A percentile compares a stretch with the other conserved stretches of the same genome.
phyloP scores from a whole-genome alignment of 2,888 invertebrate species.

The Drosophila fulvimacula region DNA sequence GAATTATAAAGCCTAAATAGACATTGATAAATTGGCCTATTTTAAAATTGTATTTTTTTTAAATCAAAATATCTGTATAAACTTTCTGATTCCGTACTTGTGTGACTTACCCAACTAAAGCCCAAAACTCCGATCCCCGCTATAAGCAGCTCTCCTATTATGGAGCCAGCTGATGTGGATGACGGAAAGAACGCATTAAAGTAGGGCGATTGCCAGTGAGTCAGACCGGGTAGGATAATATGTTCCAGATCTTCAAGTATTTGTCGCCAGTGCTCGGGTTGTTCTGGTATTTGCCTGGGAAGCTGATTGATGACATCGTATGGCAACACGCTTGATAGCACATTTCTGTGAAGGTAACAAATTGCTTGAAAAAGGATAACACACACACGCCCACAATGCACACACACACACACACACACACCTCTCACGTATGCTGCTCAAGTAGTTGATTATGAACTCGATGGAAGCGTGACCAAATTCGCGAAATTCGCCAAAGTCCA shows the following conservation, averaged over 20 bases:
- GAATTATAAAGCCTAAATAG: too few species aligned
- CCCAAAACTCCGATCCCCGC: conserved; percentile 78
- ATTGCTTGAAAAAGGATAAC: conserved; percentile 23
- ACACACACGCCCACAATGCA: conserved; percentile 15
- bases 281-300: conserved; percentile 73
- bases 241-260: conserved; percentile 70
- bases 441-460: conserved; percentile 96
- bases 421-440: conserved; percentile 92
- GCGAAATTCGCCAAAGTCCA: conserved; percentile 92
- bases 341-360: conserved; percentile 61
- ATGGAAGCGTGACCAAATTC: conserved; percentile 94
- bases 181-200: conserved; percentile 78
- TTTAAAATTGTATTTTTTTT: too few species aligned
- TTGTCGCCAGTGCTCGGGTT: conserved; percentile 73
- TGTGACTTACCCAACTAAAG: conserved; percentile 75
- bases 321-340: conserved; percentile 63
- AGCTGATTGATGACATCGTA: conserved; percentile 64
- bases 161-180: conserved; percentile 73
- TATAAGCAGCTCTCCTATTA: conserved; percentile 75
- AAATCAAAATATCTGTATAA: too few species aligned
- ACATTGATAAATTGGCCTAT: too few species aligned
- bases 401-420: conserved; percentile 79
- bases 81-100: not conserved
- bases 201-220: conserved; percentile 80
- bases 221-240: conserved; percentile 74